Conservation (phyloP, 2,113 vertebrate species). For the Anolis sagrei region DNA sequence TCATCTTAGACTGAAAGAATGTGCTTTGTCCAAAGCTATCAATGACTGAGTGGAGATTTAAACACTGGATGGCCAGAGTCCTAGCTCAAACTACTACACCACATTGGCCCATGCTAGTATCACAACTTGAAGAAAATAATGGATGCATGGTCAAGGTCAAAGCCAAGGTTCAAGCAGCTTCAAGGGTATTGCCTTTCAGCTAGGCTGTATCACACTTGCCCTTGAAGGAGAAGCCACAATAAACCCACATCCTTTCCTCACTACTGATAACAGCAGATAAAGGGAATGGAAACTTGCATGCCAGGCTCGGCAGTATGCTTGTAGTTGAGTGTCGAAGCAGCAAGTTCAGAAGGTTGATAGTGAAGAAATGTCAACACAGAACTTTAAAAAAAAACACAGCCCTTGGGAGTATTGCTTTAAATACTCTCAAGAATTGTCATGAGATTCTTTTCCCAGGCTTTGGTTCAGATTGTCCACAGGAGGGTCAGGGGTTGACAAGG, state of each 20-base stretch:
- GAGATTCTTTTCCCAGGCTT: constrained; percentile 43
- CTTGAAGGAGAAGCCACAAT: constrained; percentile 52
- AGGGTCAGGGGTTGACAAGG: too few species aligned
- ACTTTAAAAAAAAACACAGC: constrained; percentile 54
- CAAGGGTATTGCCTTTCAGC: constrained; percentile 39
- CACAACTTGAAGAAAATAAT: background rate
- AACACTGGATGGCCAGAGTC: background rate
- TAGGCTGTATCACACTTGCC: constrained; percentile 42
- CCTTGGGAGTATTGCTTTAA: constrained; percentile 47
- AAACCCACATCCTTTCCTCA: background rate
- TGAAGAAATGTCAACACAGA: constrained; percentile 63
- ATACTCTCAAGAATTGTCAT: constrained; percentile 13
- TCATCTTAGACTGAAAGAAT: too few species aligned
- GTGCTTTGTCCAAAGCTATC: too few species aligned
- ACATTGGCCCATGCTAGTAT: background rate
- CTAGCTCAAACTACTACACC: too few species aligned
- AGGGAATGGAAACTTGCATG: constrained; percentile 66
- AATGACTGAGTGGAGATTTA: too few species aligned
- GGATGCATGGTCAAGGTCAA: background rate
- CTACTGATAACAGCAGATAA: constrained; percentile 56
- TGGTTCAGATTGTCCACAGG: constrained; percentile 1
- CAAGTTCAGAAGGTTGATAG: constrained; percentile 58
- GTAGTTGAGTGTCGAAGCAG: constrained; percentile 50
- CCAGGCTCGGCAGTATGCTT: constrained; percentile 33
- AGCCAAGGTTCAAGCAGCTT: constrained; percentile 24